Evolutionary conservation across 2,797 vertebrate species (phyloP).

Genomic region (Arremon aurantiirostris): DNA sequence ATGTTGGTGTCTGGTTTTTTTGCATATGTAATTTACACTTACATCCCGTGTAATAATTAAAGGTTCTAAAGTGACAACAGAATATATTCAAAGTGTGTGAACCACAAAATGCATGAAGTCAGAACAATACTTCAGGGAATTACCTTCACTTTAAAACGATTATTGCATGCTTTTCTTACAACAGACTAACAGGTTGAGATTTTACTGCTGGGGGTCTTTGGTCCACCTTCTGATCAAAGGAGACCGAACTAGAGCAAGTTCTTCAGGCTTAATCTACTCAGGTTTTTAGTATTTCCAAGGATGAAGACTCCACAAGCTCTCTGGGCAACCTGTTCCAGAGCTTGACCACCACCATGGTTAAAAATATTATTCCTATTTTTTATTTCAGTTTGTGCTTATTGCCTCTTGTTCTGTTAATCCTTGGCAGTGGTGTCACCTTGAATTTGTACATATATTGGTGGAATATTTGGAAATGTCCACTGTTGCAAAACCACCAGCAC

Average conservation of each 20-base stretch:
- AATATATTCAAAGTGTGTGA: neutral
- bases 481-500: neutral
- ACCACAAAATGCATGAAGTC: neutral
- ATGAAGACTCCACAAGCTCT: neutral
- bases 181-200: neutral
- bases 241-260: neutral
- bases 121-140: neutral
- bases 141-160: neutral
- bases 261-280: neutral
- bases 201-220: neutral
- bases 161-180: neutral
- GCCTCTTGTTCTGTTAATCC: neutral
- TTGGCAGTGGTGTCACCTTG: neutral
- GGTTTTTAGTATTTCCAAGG: neutral
- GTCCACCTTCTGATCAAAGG: neutral
- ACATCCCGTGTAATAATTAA: neutral
- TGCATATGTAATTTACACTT: neutral
- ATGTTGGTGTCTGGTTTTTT: neutral
- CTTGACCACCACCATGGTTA: neutral
- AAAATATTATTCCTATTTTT: neutral
- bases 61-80: neutral
- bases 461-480: neutral
- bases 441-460: neutral
- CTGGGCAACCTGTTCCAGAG: neutral
- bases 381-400: neutral